Percentiles rank a stretch among this genome's conserved stretches.
These are phyloP conservation scores for Syngnathus rostellatus DNA, from an alignment of 2,797 vertebrate genomes.

Conservation along the genomic window DNA sequence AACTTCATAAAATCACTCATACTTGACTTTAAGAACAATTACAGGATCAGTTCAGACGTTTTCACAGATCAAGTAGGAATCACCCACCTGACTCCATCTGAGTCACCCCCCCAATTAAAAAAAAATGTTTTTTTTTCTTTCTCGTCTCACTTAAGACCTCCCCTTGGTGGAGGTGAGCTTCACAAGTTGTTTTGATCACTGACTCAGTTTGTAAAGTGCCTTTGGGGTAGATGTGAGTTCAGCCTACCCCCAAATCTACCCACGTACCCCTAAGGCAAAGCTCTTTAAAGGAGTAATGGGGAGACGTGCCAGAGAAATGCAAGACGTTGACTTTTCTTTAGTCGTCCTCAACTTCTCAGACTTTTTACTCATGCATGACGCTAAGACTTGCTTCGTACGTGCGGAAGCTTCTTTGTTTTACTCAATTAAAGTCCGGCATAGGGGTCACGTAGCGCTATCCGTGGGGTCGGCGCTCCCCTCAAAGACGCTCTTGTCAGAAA, in stretches of 20 bases:
- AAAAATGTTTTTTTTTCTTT: slow-evolving; percentile 32
- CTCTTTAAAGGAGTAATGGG: slow-evolving; percentile 60
- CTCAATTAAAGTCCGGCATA: slow-evolving; percentile 59
- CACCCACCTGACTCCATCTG: not conserved
- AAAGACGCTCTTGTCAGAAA: slow-evolving; percentile 76
- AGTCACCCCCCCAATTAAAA: slow-evolving; percentile 1
- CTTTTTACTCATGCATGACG: slow-evolving; percentile 20
- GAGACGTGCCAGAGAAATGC: slow-evolving; percentile 61
- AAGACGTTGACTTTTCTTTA: slow-evolving; percentile 56
- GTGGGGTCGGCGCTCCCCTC: slow-evolving; percentile 68
- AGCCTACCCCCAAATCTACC: slow-evolving; percentile 62
- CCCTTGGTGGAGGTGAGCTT: slow-evolving; percentile 60
- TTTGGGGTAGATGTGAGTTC: slow-evolving; percentile 59
- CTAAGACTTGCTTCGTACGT: slow-evolving; percentile 10
- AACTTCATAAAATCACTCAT: too few relatives aligned
- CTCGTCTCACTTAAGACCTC: slow-evolving; percentile 45
- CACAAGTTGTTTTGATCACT: slow-evolving; percentile 65
- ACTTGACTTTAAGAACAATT: not conserved
- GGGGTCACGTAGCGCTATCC: slow-evolving; percentile 69
- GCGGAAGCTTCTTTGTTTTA: slow-evolving; percentile 56
- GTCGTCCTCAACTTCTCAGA: slow-evolving; percentile 48
- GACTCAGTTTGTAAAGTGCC: slow-evolving; percentile 65
- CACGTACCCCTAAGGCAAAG: slow-evolving; percentile 65
- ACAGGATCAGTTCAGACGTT: not conserved
- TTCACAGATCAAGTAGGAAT: not conserved